Conservation (phyloP, 1,140 invertebrate genomes). For the Bombus balteatus region DNA sequence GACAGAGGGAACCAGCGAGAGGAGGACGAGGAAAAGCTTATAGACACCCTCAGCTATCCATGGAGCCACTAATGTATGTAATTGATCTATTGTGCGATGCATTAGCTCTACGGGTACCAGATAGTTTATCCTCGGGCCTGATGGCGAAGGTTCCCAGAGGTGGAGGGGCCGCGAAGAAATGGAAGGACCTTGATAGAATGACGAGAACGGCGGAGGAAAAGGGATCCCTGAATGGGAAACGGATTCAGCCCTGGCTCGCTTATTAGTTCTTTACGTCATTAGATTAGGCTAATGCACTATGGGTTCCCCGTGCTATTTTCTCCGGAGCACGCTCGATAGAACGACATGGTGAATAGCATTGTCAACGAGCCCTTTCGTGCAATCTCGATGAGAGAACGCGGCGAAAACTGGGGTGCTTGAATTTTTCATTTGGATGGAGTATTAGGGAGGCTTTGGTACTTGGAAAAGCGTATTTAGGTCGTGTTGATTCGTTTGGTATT, state of each 20-base stretch:
- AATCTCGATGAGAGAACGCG: constrained; percentile 8
- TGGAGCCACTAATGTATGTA: constrained; percentile 78
- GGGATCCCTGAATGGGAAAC: constrained; percentile 65
- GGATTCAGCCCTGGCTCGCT: constrained; percentile 64
- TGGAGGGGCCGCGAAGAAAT: constrained; percentile 35
- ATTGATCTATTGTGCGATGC: constrained; percentile 81
- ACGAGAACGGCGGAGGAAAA: constrained; percentile 36
- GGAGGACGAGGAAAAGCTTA: constrained; percentile 49
- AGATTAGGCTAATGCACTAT: constrained; percentile 72
- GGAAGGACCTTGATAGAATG: constrained; percentile 62
- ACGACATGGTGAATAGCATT: constrained; percentile 45
- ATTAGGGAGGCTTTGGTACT: no score
- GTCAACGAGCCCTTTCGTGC: constrained; percentile 52
- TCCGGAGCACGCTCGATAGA: constrained; percentile 20
- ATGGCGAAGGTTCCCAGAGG: constrained; percentile 37
- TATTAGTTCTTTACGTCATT: constrained; percentile 75
- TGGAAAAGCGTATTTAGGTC: no score
- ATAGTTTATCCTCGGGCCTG: constrained; percentile 63
- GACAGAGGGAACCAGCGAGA: not conserved
- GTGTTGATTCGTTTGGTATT: not conserved
- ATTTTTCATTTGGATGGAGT: not conserved
- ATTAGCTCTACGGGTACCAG: constrained; percentile 74
- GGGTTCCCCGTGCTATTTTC: constrained; percentile 12
- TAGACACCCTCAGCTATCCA: constrained; percentile 66
- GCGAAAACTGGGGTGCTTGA: not conserved